Evolutionary conservation across 1,140 invertebrate species (phyloP), one percentile per base, ranked within the genome.

Genomic region (Sarcophaga peregrina): DNA sequence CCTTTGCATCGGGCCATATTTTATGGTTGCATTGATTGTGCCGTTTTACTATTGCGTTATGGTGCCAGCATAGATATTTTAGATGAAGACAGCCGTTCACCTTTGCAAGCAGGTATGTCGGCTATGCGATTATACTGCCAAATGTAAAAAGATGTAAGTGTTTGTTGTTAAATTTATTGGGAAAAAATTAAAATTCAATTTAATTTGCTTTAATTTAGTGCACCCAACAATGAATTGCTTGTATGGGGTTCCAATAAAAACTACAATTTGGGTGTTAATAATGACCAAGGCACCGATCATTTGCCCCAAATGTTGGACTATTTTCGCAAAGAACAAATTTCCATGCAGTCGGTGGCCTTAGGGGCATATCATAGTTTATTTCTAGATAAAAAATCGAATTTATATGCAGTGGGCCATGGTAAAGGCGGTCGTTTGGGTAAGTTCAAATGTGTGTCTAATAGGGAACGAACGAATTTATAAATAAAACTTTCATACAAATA

Each of bases 201-300:
- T n/a, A 20, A 11, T 73, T 82, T 5, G 15, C 9, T 76, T 20
- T 37, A 68, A 68, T 76, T n/a, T 9, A 85, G 84, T 10, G 25
- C 82, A 8, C 58, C 1, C 17, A 89, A 85, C 7, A 88, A 89
- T 83, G 93, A 93, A 90, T 86, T 92, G 0, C 93, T 94, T 86
- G 92, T 93, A 7, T 95, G 94, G 94, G 95, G 95, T 15, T 92
- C 92, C n/a, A 95, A 96, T 86, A 91, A 92, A 45, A 96, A 95
- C 87, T 94, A 93, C 85, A 94, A 93, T 82, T 90, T 95, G 15
- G 95, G 95, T 74, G 85, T 90, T 81, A 90, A 85, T 73, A 87
- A 87, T 58, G 86, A 87, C 48, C 85, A 87, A 50, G 85, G 84
- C 15, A 85, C 85, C 9, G 75, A 78, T 78, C 82, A 85, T 62